Percentiles rank a stretch among this genome's conserved stretches.
phyloP scores from a whole-genome alignment of 2,797 vertebrate species.

The Enteromius viviparus region DNA sequence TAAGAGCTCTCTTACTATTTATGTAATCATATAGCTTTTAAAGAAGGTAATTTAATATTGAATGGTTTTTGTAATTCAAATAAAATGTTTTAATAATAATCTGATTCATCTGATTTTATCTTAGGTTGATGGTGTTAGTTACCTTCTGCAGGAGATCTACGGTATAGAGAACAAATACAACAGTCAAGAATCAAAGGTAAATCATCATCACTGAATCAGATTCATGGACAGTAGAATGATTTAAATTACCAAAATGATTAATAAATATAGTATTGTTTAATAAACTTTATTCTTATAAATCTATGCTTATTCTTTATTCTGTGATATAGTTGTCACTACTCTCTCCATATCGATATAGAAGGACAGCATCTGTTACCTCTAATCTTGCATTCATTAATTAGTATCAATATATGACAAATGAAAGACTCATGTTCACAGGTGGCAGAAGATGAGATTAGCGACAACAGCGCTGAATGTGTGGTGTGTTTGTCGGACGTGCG shows the following conservation, averaged over 20 bases:
- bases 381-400: not conserved
- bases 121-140: constrained; percentile 97
- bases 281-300: not conserved
- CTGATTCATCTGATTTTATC: constrained; percentile 6
- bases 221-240: not conserved
- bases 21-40: constrained; percentile 11
- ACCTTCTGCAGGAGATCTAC: constrained; percentile 98
- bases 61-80: not conserved
- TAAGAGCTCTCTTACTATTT: constrained; percentile 69
- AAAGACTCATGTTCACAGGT: constrained; percentile 75
- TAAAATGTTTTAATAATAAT: not conserved
- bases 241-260: not conserved
- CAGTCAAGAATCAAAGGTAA: constrained; percentile 74
- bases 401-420: not conserved
- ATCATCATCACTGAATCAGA: constrained; percentile 6
- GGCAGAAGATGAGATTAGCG: constrained; percentile 94
- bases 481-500: constrained; percentile 96
- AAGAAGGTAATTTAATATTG: not conserved
- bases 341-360: not conserved
- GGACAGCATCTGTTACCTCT: not conserved
- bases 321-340: not conserved
- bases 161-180: constrained; percentile 99
- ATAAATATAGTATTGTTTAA: not conserved
- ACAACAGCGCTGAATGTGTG: constrained; percentile 97
- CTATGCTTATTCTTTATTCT: not conserved